Evolutionary conservation across 2,888 invertebrate species (phyloP), one percentile per base, ranked within the genome.

Genomic region (Andrena bucephala): DNA sequence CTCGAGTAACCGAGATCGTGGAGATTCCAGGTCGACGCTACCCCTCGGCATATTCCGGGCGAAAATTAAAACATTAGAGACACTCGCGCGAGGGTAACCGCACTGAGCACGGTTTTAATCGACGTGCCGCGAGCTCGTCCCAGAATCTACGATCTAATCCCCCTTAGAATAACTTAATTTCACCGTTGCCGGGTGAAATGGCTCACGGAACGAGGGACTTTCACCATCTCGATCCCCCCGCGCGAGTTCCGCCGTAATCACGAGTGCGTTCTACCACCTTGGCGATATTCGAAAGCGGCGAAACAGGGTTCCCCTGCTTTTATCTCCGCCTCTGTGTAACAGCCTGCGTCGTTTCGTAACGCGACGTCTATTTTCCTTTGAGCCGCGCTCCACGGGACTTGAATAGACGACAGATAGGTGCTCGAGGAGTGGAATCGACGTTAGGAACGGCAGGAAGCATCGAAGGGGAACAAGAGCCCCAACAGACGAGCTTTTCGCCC

Each of bases 401-500:
- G 57, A 73, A 66, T 60, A 67, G 52, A 27, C 31, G 52, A 33
- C 50, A 52, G 48, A 31, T 16, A 16, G 48, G 29, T 7, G 48
- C 48, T 33, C 8, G 20, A 1, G 8, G 24, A 74, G n/a, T 36
- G 60, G 33, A 31, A 16, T 60, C 6, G 60, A 33, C 33, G 33
- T 10, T 24, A 20, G 6, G 10, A n/a, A 27, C 10, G 8, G 7
- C 6, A 5, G 20, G n/a, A 60, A 60, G 59, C 29, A 7, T n/a
- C 54, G 31, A 36, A 50, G 31, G 48, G 70, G 2, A 48, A 27
- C 42, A 27, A 70, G 42, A 27, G 27, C 59, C 42, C 29, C 57
- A 29, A 29, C 31, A 59, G 31, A 59, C 68, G 48, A 52, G 75
- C 33, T 72, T 62, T 62, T 36, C 74, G 70, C 33, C 20, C 27